Base-by-base conservation (phyloP, 2,113 vertebrate species). In the Choloepus hoffmanni region DNA sequence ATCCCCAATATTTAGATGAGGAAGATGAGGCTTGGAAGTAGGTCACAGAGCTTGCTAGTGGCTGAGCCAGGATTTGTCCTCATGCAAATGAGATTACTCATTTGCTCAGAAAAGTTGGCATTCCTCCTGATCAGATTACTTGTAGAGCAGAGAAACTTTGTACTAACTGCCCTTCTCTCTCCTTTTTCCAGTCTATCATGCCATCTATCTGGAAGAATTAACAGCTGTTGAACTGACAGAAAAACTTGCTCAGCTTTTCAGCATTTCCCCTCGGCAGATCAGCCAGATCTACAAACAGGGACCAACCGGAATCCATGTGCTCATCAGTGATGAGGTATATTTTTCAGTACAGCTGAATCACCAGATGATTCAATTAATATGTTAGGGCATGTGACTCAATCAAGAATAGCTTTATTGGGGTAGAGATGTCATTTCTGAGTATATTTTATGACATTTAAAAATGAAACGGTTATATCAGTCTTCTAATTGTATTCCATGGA, bases 201-300 rank as follows among this genome's bases (percentile, higher is more conserved):
- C 99, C 23, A 99, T 99, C 95, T 99, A 99, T 96, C 98, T 99
- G 97, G 99, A 99, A 98, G 99, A 99, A 48, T 98, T 99, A 96
- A 99, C 99, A 0, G 98, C 99, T 0, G 65, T 98, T 12, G 99
- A 99, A 89, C 98, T 99, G 95, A 99, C 99, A 0, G 99, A 99
- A 96, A 99, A 99, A 98, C 98, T 99, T 23, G 99, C 99, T 33
- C 99, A 99, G 98, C 99, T 99, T 43, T 99, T 99, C 98, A 99
- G 98, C 91, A 99, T 99, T 95, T 99, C 99, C 7, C 99, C 99
- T 48, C 98, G 98, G 36, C 99, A 99, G 97, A 99, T 99, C 97
- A 99, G 99, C 98, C 99, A 99, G 98, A 99, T 99, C 97, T 99
- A 99, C 97, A 99, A 99, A 96, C 99, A 99, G 96, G 99, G 99